Conservation (phyloP, 2,888 invertebrate species). For the Parnassius mnemosyne region DNA sequence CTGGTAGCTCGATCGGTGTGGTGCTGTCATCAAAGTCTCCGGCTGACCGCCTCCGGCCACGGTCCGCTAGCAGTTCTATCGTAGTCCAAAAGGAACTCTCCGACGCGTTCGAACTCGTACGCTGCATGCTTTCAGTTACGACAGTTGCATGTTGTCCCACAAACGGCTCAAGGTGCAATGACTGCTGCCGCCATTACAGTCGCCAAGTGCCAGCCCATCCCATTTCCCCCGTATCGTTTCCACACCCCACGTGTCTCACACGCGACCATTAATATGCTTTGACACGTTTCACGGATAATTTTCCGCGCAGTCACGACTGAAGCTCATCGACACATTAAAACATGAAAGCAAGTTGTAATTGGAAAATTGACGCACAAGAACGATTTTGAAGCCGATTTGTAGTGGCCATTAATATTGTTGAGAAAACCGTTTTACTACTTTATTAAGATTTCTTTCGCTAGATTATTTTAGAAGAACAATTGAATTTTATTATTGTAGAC, state of each 20-base stretch:
- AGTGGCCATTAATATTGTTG: not conserved
- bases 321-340: conserved; percentile 34
- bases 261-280: conserved; percentile 72
- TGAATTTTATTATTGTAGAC: too few species aligned
- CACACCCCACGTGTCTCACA: conserved; percentile 68
- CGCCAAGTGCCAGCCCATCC: conserved; percentile 40
- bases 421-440: too few species aligned
- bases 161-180: conserved; percentile 72
- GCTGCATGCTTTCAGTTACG: conserved; percentile 52
- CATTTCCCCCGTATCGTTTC: conserved; percentile 34
- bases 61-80: conserved; percentile 81
- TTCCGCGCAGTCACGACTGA: conserved; percentile 44
- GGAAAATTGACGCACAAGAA: not conserved
- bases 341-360: conserved; percentile 12
- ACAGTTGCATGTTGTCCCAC: conserved; percentile 58
- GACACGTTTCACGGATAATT: conserved; percentile 59
- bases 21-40: conserved; percentile 62
- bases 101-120: conserved; percentile 64
- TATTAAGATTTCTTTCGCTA: too few species aligned
- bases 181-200: conserved; percentile 62
- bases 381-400: not conserved
- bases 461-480: too few species aligned
- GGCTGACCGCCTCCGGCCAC: conserved; percentile 72
- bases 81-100: conserved; percentile 82
- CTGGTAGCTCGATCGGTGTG: conserved; percentile 40